These are phyloP conservation scores for Oreotrochilus melanogaster DNA, from an alignment of 2,113 vertebrate genomes.

Conservation along the genomic window DNA sequence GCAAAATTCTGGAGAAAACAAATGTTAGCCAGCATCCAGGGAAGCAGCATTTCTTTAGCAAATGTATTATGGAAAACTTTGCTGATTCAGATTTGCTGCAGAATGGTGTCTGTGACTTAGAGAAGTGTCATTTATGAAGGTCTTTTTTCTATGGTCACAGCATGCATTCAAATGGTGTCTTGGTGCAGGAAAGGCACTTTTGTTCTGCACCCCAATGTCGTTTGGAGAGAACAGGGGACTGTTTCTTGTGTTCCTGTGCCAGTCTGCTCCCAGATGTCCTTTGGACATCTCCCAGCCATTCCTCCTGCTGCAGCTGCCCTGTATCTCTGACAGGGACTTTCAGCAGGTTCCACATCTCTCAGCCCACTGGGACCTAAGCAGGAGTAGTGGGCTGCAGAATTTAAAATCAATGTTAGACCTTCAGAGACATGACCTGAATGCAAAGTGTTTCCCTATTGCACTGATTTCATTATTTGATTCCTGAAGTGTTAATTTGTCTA, in stretches of 20 bases:
- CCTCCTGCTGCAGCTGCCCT: accelerated
- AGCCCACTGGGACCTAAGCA: background rate
- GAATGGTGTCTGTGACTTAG: background rate
- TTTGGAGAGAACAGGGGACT: background rate
- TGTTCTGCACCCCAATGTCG: background rate
- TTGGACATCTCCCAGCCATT: background rate
- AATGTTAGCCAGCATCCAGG: background rate
- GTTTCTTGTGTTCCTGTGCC: background rate
- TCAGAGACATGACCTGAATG: background rate
- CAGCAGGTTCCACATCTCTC: background rate
- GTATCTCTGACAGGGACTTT: background rate
- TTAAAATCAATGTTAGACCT: background rate
- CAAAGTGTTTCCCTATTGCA: background rate
- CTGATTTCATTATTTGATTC: background rate
- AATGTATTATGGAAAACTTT: background rate
- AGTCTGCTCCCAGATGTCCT: background rate
- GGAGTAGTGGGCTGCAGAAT: background rate
- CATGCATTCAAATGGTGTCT: background rate
- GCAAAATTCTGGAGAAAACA: background rate
- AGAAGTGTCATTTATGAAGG: background rate
- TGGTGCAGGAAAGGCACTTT: background rate
- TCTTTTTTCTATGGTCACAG: background rate
- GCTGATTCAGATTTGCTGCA: background rate
- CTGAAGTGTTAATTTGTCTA: background rate
- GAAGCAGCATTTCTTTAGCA: background rate